Conservation (phyloP, 1,140 invertebrate species). For the Drosophila neocordata region DNA sequence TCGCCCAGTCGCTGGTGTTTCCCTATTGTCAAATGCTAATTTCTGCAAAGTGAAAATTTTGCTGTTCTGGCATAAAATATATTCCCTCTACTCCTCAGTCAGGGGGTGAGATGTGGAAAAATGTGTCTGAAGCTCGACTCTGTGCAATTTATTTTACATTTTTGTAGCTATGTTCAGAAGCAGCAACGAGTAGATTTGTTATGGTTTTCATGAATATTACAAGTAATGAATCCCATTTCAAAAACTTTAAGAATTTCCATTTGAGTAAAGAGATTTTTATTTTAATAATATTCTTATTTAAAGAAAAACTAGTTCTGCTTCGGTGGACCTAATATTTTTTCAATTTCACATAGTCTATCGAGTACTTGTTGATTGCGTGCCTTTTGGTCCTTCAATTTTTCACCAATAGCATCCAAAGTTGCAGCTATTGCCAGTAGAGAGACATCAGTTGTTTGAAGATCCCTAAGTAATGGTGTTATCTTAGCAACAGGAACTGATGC, state of each 20-base stretch:
- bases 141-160: slow-evolving; percentile 41
- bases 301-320: slow-evolving; percentile 21
- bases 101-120: background rate
- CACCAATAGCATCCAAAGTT: slow-evolving; percentile 58
- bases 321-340: slow-evolving; percentile 56
- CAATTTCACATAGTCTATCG: slow-evolving; percentile 66
- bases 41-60: slow-evolving; percentile 45
- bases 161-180: slow-evolving; percentile 40
- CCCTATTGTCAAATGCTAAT: slow-evolving; percentile 42
- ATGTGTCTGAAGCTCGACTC: slow-evolving; percentile 17
- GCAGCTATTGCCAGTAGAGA: slow-evolving; percentile 60
- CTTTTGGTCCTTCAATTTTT: slow-evolving; percentile 58
- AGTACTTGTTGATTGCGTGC: slow-evolving; percentile 58
- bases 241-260: background rate
- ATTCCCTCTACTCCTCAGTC: slow-evolving; percentile 3
- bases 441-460: slow-evolving; percentile 54
- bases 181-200: slow-evolving; percentile 42
- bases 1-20: background rate
- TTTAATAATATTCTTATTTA: background rate
- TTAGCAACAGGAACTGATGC: slow-evolving; percentile 51
- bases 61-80: slow-evolving; percentile 44
- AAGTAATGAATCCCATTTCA: background rate
- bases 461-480: slow-evolving; percentile 53
- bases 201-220: slow-evolving; percentile 29
- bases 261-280: background rate